Base-by-base conservation (phyloP, 2,113 vertebrate species). In the Trichomycterus rosablanca region DNA sequence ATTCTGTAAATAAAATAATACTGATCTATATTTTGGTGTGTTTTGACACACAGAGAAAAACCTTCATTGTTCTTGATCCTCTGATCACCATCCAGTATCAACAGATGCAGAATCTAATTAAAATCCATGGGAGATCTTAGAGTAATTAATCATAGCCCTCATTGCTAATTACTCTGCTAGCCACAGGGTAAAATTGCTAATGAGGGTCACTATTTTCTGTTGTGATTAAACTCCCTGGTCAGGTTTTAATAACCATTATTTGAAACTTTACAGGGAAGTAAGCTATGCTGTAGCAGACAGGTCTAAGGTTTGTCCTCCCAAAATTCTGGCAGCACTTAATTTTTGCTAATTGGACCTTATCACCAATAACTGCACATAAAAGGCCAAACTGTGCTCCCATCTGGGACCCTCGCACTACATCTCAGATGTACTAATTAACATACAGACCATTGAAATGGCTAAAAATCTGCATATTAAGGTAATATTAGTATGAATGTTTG, bases 201-300 rank as follows among this genome's bases (percentile, higher is more conserved):
- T 74, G 74, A 81, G 76, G 79, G 77, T 81, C 72, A 81, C 76
- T 77, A 68, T 68, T 57, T 48, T 70, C 10, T 5, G 44, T 59
- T 61, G 66, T 57, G 24, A 48, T 71, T 57, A 51, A 42, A 75
- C 70, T 45, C 57, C 55, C 67, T 51, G 49, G 53, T 58, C 24
- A 45, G 48, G 24, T 67, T 56, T 39, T 10, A 61, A 34, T 40
- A 35, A 15, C 65, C 63, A 61, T 63, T 59, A 71, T 64, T 49
- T 49, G 65, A 10, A 12, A 14, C 35, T 58, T 43, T 40, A 22
- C 28, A 35, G 19, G 49, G 26, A 15, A 51, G 49, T 18, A 28
- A 10, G n/a, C 2, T 15, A n/a, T 51, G 49, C 32, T 32, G 7
- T 32, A 51, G n/a, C n/a, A n/a, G n/a, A n/a, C n/a, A n/a, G n/a